Evolutionary conservation across 2,888 invertebrate species (phyloP).

Genomic region (Meta bourneti): DNA sequence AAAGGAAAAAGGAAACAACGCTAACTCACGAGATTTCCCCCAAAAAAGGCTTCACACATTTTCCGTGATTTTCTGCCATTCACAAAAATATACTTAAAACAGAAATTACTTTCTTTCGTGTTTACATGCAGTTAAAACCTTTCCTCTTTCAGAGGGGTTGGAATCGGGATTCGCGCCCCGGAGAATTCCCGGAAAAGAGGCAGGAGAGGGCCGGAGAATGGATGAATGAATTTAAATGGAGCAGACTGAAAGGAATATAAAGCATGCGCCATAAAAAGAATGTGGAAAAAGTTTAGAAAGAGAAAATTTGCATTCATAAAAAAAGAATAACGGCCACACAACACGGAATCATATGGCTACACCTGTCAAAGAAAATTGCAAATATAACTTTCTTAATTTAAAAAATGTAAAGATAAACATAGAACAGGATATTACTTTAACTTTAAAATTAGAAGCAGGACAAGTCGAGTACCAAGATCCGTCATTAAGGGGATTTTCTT

Average conservation of each 20-base stretch:
- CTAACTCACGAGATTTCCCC: not conserved
- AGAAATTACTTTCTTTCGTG: constrained; percentile 67
- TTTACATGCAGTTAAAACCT: constrained; percentile 52
- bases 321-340: constrained; percentile 45
- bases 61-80: constrained; percentile 59
- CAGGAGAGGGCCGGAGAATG: not conserved
- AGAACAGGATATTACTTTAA: no score
- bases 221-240: constrained; percentile 31
- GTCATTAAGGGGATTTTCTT: no score
- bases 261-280: constrained; percentile 9
- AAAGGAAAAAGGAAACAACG: constrained; percentile 17
- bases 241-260: not conserved
- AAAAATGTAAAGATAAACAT: not conserved
- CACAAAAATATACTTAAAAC: constrained; percentile 37
- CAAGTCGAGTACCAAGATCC: no score
- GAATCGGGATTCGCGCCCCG: constrained; percentile 17
- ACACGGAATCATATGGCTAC: constrained; percentile 19
- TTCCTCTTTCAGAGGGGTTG: not conserved
- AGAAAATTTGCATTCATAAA: not conserved
- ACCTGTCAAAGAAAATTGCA: constrained; percentile 11
- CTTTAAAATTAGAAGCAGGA: no score
- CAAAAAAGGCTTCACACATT: constrained; percentile 42
- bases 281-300: not conserved
- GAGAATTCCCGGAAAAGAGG: not conserved
- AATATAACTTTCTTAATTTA: not conserved